Percentiles rank a stretch among this genome's conserved stretches.
Conservation (phyloP, 2,113 vertebrate genomes). For the Willisornis vidua region DNA sequence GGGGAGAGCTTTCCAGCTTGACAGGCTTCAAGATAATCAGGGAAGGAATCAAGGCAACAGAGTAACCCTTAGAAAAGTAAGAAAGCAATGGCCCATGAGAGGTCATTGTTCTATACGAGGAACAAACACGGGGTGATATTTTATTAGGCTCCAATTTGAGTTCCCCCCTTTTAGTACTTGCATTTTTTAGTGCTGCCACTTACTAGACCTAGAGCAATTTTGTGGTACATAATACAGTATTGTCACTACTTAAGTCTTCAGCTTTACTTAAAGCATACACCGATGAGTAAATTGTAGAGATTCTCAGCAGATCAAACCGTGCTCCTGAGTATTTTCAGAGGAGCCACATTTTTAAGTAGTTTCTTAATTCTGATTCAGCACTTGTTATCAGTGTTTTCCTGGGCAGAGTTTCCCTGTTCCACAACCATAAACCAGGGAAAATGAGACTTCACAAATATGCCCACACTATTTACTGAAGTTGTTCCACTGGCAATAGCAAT, state of each 20-base stretch:
- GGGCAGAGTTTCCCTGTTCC: background rate
- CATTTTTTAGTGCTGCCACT: background rate
- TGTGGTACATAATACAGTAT: background rate
- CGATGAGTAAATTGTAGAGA: background rate
- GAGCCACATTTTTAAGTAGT: background rate
- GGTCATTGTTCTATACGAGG: constrained; percentile 70
- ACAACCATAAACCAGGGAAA: background rate
- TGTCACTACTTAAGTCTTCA: background rate
- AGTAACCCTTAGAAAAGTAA: constrained; percentile 76
- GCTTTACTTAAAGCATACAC: background rate
- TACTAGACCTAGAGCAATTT: background rate
- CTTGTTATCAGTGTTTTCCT: background rate
- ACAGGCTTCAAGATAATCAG: constrained; percentile 92
- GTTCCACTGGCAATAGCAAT: background rate
- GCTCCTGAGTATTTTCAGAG: background rate
- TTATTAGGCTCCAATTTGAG: constrained; percentile 27
- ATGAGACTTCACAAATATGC: background rate
- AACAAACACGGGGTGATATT: constrained; percentile 59
- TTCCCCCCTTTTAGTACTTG: background rate
- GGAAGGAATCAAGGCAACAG: constrained; percentile 76
- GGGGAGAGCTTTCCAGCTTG: constrained; percentile 75
- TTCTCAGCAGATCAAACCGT: background rate
- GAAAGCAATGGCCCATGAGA: constrained; percentile 66
- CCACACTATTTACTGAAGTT: background rate
- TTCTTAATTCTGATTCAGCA: background rate